These are phyloP conservation scores for Callochromis pleurospilus DNA, from an alignment of 2,113 vertebrate species.

Conservation along the genomic window DNA sequence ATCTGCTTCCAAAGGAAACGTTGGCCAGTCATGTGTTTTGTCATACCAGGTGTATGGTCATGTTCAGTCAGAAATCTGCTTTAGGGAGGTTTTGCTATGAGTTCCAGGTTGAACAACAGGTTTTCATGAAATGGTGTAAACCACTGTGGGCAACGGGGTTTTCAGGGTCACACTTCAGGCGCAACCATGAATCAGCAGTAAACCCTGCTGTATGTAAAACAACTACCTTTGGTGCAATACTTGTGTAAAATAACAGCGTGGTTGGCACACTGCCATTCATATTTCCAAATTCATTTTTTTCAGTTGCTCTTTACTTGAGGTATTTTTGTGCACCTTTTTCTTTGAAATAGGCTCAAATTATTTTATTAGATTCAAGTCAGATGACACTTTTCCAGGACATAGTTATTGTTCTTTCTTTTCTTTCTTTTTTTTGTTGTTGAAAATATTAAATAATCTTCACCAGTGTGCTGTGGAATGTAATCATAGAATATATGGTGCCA, in stretches of 20 bases:
- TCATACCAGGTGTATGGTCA: background rate
- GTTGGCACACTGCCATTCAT: background rate
- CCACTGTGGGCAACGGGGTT: background rate
- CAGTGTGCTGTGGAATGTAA: background rate
- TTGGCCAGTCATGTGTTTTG: background rate
- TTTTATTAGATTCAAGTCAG: background rate
- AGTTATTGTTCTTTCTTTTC: background rate
- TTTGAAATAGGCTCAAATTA: background rate
- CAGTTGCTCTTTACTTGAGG: background rate
- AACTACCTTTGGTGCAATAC: background rate
- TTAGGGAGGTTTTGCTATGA: background rate
- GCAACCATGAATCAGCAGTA: background rate
- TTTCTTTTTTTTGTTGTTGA: background rate
- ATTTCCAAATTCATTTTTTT: background rate
- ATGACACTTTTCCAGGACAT: background rate
- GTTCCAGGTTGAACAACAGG: background rate
- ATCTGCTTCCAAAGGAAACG: rapidly evolving
- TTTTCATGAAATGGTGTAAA: background rate
- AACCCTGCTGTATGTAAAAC: background rate
- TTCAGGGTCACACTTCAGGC: background rate
- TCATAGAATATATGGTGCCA: background rate
- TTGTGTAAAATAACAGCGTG: background rate
- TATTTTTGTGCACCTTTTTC: background rate
- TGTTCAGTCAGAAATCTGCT: background rate
- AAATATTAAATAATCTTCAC: background rate